phyloP scores from a whole-genome alignment of 2,113 vertebrate genomes.

The Aldabrachelys gigantea region DNA sequence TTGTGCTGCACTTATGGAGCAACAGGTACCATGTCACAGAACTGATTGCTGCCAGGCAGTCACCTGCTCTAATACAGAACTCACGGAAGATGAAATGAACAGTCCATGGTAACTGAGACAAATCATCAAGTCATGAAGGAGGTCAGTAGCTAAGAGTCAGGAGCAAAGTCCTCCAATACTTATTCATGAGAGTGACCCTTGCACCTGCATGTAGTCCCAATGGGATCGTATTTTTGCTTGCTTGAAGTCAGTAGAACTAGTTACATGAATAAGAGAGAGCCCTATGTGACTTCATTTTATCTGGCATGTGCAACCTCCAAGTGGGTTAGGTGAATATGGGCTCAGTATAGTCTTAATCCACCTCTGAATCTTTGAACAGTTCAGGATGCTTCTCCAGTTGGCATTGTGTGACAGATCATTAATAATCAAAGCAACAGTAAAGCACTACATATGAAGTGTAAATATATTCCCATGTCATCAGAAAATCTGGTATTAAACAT shows the following conservation, averaged over 20 bases:
- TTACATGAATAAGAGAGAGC: background rate
- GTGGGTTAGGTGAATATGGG: accelerated
- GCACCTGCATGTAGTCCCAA: too few species aligned
- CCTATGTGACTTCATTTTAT: background rate
- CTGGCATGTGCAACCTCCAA: too few species aligned
- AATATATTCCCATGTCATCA: background rate
- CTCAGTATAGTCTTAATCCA: background rate
- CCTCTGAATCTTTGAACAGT: background rate
- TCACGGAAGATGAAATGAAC: background rate
- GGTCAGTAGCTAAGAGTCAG: background rate
- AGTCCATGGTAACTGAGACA: too few species aligned
- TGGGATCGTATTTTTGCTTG: too few species aligned
- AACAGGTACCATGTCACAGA: background rate
- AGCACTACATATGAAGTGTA: background rate
- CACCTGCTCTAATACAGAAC: background rate
- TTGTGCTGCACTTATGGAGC: background rate
- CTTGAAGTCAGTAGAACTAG: background rate
- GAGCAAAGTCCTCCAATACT: background rate
- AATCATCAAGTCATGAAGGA: background rate
- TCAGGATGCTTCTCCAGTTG: conserved; percentile 3
- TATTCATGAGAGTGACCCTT: background rate
- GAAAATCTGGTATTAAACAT: background rate
- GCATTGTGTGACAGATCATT: background rate
- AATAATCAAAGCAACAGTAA: background rate
- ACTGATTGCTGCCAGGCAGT: background rate